A percentile compares a stretch with the other conserved stretches of the same genome.
Evolutionary conservation across 2,888 invertebrate genomes (phyloP).

Genomic region (Ligdia adustata): DNA sequence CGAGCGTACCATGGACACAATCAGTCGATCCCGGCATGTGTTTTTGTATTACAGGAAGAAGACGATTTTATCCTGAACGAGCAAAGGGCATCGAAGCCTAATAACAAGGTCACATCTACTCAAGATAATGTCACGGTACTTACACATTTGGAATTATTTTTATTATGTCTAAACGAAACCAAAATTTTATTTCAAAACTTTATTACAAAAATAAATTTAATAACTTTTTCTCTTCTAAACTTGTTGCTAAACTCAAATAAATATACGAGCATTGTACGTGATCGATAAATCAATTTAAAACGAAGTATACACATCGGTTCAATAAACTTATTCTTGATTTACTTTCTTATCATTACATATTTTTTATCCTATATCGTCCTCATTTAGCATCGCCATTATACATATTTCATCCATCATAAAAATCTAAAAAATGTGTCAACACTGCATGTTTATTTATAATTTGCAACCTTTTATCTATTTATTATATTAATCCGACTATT

Average conservation of each 20-base stretch:
- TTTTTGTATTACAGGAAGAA: slow-evolving; percentile 73
- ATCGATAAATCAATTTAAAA: too few relatives aligned
- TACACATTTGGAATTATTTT: too few relatives aligned
- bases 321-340: too few relatives aligned
- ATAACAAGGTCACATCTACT: slow-evolving; percentile 36
- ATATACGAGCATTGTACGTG: too few relatives aligned
- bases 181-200: too few relatives aligned
- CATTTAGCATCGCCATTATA: not conserved
- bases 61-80: slow-evolving; percentile 66
- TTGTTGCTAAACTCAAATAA: too few relatives aligned
- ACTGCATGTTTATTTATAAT: slow-evolving; percentile 53
- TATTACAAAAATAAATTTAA: too few relatives aligned
- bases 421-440: too few relatives aligned
- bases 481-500: slow-evolving; percentile 15
- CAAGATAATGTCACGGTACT: slow-evolving; percentile 62
- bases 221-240: too few relatives aligned
- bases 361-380: not conserved
- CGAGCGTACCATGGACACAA: slow-evolving; percentile 1
- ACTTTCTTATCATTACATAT: slow-evolving; percentile 3
- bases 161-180: too few relatives aligned
- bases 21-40: slow-evolving; percentile 66
- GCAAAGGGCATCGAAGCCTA: slow-evolving; percentile 61
- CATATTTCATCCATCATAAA: slow-evolving; percentile 1
- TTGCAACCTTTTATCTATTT: slow-evolving; percentile 41
- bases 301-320: too few relatives aligned